Base-by-base conservation (phyloP, 2,797 vertebrate species). In the Tarsius wallacei region DNA sequence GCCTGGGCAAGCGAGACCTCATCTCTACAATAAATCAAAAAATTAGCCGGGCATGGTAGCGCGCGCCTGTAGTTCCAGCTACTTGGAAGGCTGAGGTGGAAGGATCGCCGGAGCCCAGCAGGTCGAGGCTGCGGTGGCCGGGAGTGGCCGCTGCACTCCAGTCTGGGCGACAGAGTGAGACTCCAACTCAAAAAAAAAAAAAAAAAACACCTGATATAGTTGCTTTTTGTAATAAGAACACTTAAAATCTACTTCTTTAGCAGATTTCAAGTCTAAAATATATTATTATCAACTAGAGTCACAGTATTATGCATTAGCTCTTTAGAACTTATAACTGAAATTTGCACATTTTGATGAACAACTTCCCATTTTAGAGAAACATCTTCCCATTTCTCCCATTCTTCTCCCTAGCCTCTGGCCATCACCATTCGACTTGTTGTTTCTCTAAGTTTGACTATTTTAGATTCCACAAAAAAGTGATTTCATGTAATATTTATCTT, bases 371-470 rank as follows among this genome's bases (percentile, higher is more conserved):
- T 59, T 42, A 71, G 70, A 64, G 10, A 24, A 19, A 9, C 21
- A 42, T 57, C 31, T 59, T 49, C 16, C 1, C 21, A 26, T 85
- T 70, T n/a, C 11, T 0, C 28, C 3, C 12, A 0, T 0, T 7
- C 17, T 1, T 5, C 7, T 7, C 7, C 47, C 14, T 8, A 26
- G 42, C 3, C 28, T 36, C 14, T 49, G 21, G 16, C 1, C 42
- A 66, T 26, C 9, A 59, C 14, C 1, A 31, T 64, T 82, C 19
- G 36, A 31, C 2, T 84, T 7, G 71, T 42, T 53, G 7, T 47
- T 53, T 80, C 17, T 80, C 31, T 15, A 12, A 11, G 16, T 66
- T 47, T 15, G 53, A 11, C 1, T 64, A 57, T 15, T 63, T 82
- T 28, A 74, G 31, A 22, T 42, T 82, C 22, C 51, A 33, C 22